Evolutionary conservation across 2,113 vertebrate genomes (phyloP), one percentile per base, ranked within the genome.

Genomic region (Hepsetus odoe): DNA sequence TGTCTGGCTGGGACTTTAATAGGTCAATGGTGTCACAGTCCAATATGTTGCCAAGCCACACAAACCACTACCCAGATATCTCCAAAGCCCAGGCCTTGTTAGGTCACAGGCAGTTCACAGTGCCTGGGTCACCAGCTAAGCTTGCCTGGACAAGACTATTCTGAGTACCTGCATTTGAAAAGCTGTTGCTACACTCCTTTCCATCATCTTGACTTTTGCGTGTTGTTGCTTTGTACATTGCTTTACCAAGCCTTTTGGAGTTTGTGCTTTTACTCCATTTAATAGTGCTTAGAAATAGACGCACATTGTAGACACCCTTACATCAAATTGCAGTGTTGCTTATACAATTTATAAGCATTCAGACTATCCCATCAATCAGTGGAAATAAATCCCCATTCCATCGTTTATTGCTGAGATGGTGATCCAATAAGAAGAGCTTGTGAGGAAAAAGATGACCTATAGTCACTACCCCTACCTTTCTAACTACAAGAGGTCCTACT

Each of bases 11-110:
- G 51, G n/a, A 73, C 61, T 20, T 38, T 56, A 55, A 65, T 20
- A 51, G 69, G 26, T 53, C 64, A 59, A 76, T 76, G 49, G 64
- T 76, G 14, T 80, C 59, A 67, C 40, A 24, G 26, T 76, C 61
- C 20, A 28, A 56, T 59, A 26, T 49, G 26, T 32, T 72, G 61
- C 73, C 68, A 61, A 55, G 68, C 24, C 33, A 53, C 76, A 67
- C 24, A 67, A 75, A 13, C 44, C 72, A 61, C 35, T 59, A 42
- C 42, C 18, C 32, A 42, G 67, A 46, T 58, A 55, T 35, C 28
- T 38, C 67, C 33, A 46, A 7, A 51, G 24, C 67, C 66, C 13
- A 64, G 65, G 22, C 56, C 49, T 33, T 40, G 20, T 80, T 18
- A 61, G 72, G 55, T 62, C 53, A 70, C 28, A 73, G 49, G n/a